Evolutionary conservation across 1,140 invertebrate genomes (phyloP).

Genomic region (Capitella teleta): DNA sequence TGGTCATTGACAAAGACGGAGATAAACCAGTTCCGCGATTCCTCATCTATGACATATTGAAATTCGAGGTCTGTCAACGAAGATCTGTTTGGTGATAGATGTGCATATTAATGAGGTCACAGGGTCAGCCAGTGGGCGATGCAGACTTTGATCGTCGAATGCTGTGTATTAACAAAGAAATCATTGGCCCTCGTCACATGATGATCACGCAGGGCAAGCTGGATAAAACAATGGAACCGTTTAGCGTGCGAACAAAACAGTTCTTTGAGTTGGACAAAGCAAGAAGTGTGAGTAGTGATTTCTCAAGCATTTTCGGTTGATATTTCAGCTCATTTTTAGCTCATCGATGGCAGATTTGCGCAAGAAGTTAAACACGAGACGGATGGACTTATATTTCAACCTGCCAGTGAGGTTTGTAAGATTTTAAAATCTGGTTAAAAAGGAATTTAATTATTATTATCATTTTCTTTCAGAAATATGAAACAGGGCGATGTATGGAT

Average conservation of each 20-base stretch:
- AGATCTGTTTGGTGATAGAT: too few species aligned
- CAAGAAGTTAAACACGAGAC: conserved; percentile 81
- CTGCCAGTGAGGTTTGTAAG: conserved; percentile 55
- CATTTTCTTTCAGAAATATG: conserved; percentile 56
- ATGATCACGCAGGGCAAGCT: conserved; percentile 67
- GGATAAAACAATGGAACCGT: conserved; percentile 63
- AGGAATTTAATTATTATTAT: neutral
- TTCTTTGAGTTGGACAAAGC: conserved; percentile 72
- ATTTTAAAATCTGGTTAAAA: too few species aligned
- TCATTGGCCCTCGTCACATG: conserved; percentile 56
- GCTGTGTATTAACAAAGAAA: conserved; percentile 58
- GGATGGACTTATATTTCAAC: conserved; percentile 97
- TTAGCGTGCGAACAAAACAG: conserved; percentile 63
- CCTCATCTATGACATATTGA: conserved; percentile 90
- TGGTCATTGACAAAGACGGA: conserved; percentile 76
- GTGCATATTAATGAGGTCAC: too few species aligned
- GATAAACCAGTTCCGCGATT: conserved; percentile 67
- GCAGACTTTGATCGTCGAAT: conserved; percentile 65
- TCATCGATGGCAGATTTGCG: conserved; percentile 77
- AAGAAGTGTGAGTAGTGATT: conserved; percentile 41
- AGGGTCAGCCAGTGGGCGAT: conserved; percentile 64
- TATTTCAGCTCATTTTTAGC: conserved; percentile 22
- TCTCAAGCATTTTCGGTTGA: neutral
- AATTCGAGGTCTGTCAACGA: conserved; percentile 52
- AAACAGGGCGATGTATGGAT: conserved; percentile 63